phyloP scores from a whole-genome alignment of 2,797 vertebrate genomes.

The Micrastur ruficollis region DNA sequence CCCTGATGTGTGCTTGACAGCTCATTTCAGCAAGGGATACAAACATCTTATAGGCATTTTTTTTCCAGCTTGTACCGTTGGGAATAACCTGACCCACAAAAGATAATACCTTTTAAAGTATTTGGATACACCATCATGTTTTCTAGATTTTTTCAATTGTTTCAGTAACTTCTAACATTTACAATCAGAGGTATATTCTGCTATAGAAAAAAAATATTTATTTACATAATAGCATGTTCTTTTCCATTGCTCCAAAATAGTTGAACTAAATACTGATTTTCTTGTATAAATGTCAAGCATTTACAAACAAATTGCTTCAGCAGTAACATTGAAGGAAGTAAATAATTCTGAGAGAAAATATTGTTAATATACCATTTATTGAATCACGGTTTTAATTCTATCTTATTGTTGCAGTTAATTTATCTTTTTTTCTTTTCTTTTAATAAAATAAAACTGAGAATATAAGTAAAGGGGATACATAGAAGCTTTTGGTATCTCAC shows the following conservation, averaged over 20 bases:
- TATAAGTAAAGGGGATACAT: neutral
- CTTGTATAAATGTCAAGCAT: neutral
- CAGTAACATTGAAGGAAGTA: neutral
- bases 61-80: neutral
- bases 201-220: neutral
- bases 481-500: neutral
- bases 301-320: neutral
- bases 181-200: neutral
- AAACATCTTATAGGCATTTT: neutral
- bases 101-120: neutral
- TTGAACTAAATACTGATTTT: neutral
- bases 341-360: neutral
- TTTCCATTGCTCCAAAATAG: neutral
- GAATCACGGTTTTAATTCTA: neutral
- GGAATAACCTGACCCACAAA: neutral
- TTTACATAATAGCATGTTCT: neutral
- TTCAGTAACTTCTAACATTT: neutral
- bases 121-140: neutral
- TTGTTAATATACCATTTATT: neutral
- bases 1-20: constrained; percentile 57
- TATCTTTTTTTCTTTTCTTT: neutral
- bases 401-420: neutral
- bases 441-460: neutral
- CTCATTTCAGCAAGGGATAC: constrained; percentile 33
- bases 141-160: neutral